These are phyloP conservation scores for Drosophila simulans DNA, from an alignment of 1,140 invertebrate species.

Conservation along the genomic window DNA sequence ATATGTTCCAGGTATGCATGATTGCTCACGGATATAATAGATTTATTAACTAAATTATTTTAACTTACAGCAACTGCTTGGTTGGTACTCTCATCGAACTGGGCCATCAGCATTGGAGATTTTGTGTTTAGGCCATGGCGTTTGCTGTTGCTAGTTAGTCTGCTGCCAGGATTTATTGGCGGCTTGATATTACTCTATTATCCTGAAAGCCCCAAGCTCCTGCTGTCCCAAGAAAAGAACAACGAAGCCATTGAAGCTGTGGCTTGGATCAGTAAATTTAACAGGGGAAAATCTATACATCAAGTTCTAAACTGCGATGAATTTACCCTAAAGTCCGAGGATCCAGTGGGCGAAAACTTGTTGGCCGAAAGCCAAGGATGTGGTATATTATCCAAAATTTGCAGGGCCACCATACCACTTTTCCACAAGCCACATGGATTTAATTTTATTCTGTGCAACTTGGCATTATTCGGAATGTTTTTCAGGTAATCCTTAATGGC, in stretches of 20 bases:
- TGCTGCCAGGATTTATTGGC: conserved; percentile 87
- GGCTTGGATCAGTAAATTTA: conserved; percentile 85
- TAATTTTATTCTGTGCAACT: conserved; percentile 73
- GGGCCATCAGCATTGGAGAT: conserved; percentile 52
- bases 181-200: conserved; percentile 86
- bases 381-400: conserved; percentile 64
- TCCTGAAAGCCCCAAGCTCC: conserved; percentile 89
- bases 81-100: conserved; percentile 63
- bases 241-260: conserved; percentile 85
- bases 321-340: conserved; percentile 57
- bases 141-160: conserved; percentile 87
- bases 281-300: conserved; percentile 83
- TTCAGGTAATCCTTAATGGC: conserved; percentile 52
- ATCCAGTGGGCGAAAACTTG: conserved; percentile 48
- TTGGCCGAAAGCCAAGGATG: conserved; percentile 51
- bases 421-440: conserved; percentile 78
- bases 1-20: conserved; percentile 71
- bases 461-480: conserved; percentile 79
- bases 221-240: conserved; percentile 85
- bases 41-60: not conserved
- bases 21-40: not conserved
- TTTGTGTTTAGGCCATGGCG: conserved; percentile 87
- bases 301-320: conserved; percentile 46
- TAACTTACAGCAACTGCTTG: conserved; percentile 54
- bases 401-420: conserved; percentile 73